Evolutionary conservation across 2,797 vertebrate genomes (phyloP).

Genomic region (Chrysolophus pictus): DNA sequence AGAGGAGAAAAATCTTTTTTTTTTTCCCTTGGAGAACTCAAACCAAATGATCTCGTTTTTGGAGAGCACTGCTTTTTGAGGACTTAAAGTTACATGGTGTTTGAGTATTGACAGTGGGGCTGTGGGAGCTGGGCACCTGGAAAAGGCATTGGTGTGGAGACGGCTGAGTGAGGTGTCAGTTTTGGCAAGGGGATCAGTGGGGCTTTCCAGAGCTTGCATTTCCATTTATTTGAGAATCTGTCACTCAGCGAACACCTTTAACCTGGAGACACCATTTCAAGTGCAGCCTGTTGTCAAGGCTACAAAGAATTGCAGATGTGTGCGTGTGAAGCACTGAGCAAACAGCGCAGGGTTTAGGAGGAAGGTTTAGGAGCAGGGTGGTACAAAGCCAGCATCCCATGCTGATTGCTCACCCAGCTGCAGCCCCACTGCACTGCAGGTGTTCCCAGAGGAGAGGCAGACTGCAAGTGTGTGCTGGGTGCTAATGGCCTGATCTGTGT

Average conservation of each 20-base stretch:
- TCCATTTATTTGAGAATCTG: not conserved
- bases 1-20: not conserved
- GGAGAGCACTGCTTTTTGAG: not conserved
- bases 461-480: not conserved
- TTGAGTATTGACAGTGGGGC: not conserved
- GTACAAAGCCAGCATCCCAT: not conserved
- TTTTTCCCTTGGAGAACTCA: not conserved
- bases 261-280: accelerated
- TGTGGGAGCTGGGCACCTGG: constrained; percentile 27
- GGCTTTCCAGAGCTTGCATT: not conserved
- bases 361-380: not conserved
- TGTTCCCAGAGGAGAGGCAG: not conserved
- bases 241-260: not conserved
- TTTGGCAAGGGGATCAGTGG: constrained; percentile 30
- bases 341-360: not conserved
- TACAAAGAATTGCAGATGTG: not conserved
- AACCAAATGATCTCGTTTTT: not conserved
- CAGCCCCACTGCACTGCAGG: not conserved
- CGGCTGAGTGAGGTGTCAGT: constrained; percentile 34
- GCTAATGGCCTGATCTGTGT: not conserved
- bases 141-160: constrained; percentile 4
- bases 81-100: not conserved
- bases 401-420: not conserved
- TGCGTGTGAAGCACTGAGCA: not conserved
- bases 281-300: constrained; percentile 56